These are phyloP conservation scores for Oncorhynchus tshawytscha DNA, from an alignment of 2,113 vertebrate genomes.

Conservation along the genomic window DNA sequence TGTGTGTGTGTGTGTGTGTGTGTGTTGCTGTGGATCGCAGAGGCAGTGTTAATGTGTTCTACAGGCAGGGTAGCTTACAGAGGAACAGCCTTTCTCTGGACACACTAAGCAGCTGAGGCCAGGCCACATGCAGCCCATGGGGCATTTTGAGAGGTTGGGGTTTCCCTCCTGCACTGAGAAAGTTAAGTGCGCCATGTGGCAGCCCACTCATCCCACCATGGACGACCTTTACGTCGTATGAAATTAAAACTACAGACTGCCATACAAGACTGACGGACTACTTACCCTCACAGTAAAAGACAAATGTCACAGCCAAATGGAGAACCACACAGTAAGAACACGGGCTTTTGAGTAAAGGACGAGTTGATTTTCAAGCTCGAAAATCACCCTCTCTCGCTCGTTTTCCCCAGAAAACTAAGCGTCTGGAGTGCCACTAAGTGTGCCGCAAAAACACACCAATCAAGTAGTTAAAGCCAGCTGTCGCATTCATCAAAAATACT, in stretches of 20 bases:
- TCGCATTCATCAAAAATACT: conserved; percentile 61
- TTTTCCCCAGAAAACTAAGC: neutral
- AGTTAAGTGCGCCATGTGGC: neutral
- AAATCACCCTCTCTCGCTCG: neutral
- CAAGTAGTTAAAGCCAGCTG: conserved; percentile 51
- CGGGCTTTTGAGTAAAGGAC: neutral
- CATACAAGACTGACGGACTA: neutral
- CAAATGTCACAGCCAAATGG: neutral
- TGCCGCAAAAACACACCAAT: conserved; percentile 25
- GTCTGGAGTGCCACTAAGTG: neutral
- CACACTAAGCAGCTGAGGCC: neutral
- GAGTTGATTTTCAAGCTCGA: too few species aligned
- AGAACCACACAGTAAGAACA: neutral
- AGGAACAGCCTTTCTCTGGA: conserved; percentile 29
- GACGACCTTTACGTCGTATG: too few species aligned
- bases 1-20: neutral
- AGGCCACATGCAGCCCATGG: conserved; percentile 12
- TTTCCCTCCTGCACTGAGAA: neutral
- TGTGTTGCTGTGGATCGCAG: neutral
- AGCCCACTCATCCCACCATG: neutral
- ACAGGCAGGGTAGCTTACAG: conserved; percentile 29
- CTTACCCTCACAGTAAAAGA: neutral
- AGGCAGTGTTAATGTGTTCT: conserved; percentile 24
- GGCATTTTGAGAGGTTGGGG: neutral
- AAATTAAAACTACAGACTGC: too few species aligned